Conservation (phyloP, 2,888 invertebrate genomes). For the Neoscelio sp. region DNA sequence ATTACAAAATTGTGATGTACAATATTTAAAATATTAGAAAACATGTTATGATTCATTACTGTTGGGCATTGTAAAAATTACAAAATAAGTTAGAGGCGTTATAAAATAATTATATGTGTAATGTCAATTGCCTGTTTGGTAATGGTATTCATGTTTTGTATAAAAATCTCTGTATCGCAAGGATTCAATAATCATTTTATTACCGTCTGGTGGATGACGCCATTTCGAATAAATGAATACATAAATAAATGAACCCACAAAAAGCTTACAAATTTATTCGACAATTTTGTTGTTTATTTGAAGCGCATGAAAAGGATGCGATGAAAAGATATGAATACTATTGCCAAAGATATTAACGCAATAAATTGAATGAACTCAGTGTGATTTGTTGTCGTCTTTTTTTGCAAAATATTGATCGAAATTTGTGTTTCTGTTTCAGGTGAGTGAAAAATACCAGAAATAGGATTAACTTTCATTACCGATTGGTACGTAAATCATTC, state of each 20-base stretch:
- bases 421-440: constrained; percentile 65
- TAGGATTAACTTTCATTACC: constrained; percentile 66
- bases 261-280: constrained; percentile 29
- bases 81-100: background rate
- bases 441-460: constrained; percentile 61
- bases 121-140: constrained; percentile 17
- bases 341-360: constrained; percentile 29
- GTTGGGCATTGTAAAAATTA: background rate
- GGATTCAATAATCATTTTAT: constrained; percentile 24
- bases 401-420: constrained; percentile 47
- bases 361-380: constrained; percentile 41
- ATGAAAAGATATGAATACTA: constrained; percentile 26
- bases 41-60: constrained; percentile 14
- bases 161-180: constrained; percentile 12
- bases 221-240: constrained; percentile 9
- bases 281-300: constrained; percentile 22
- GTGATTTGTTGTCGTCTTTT: constrained; percentile 40
- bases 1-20: constrained; percentile 18
- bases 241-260: constrained; percentile 19
- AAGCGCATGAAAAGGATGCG: constrained; percentile 13
- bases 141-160: too few species aligned
- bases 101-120: constrained; percentile 19
- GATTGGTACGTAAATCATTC: constrained; percentile 66
- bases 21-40: constrained; percentile 36
- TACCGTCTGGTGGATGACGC: constrained; percentile 13